phyloP scores from a whole-genome alignment of 2,797 vertebrate species.

The Aotus griseimembra region DNA sequence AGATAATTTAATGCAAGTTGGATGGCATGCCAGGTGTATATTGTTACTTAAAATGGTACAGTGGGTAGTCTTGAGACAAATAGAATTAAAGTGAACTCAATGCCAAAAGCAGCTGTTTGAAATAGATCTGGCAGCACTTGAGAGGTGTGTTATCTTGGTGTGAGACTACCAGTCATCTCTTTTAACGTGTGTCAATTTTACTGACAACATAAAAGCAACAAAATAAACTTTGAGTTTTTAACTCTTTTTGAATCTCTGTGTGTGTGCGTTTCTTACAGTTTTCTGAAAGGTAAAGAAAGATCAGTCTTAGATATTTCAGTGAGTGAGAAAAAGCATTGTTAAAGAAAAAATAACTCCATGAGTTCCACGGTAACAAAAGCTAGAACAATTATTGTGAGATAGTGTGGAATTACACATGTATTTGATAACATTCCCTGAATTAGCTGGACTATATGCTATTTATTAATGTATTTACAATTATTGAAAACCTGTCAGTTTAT shows the following conservation, averaged over 20 bases:
- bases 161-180: constrained; percentile 51
- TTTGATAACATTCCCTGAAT: constrained; percentile 74
- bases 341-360: constrained; percentile 66
- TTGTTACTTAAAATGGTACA: constrained; percentile 76
- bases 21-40: constrained; percentile 68
- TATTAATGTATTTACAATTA: constrained; percentile 34
- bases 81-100: constrained; percentile 67
- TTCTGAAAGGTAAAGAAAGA: constrained; percentile 60
- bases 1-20: constrained; percentile 68
- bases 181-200: constrained; percentile 63
- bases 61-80: constrained; percentile 78
- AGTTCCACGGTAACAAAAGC: constrained; percentile 69
- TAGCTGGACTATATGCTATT: constrained; percentile 49
- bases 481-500: constrained; percentile 63
- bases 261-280: constrained; percentile 69
- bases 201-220: constrained; percentile 58
- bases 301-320: constrained; percentile 68
- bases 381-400: constrained; percentile 73
- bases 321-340: constrained; percentile 50
- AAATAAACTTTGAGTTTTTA: constrained; percentile 71
- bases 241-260: constrained; percentile 66
- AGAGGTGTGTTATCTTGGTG: constrained; percentile 31
- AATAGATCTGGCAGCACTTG: constrained; percentile 68
- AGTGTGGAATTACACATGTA: constrained; percentile 52
- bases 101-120: constrained; percentile 70